These are phyloP conservation scores for Phrynocephalus versicolor DNA, from an alignment of 2,113 vertebrate genomes.

Conservation along the genomic window DNA sequence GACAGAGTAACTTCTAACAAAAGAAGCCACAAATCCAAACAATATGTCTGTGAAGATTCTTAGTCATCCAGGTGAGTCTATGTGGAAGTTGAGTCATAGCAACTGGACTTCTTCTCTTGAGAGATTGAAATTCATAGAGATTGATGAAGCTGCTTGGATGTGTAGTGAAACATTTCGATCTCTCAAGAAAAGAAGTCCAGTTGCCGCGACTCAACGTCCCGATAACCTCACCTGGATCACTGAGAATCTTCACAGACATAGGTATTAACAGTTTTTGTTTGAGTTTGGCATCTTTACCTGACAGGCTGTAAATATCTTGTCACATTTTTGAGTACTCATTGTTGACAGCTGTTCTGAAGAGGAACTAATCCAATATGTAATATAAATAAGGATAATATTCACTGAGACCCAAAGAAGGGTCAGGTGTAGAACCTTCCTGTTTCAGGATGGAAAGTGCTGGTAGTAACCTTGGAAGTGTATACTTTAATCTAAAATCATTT, in stretches of 20 bases:
- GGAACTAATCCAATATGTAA: too few relatives aligned
- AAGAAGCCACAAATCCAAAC: neutral
- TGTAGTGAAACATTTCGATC: too few relatives aligned
- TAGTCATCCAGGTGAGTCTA: too few relatives aligned
- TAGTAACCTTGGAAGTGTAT: neutral
- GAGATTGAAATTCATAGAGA: too few relatives aligned
- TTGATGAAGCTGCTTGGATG: too few relatives aligned
- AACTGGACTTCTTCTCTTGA: too few relatives aligned
- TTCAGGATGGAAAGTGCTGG: fast-evolving
- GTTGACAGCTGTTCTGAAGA: neutral
- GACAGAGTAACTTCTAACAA: neutral
- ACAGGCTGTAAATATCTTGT: neutral
- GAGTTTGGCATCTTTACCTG: neutral
- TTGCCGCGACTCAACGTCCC: too few relatives aligned
- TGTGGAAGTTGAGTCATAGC: too few relatives aligned
- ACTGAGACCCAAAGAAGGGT: neutral
- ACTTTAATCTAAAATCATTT: conserved; percentile 21
- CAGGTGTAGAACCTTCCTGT: neutral
- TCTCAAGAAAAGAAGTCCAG: too few relatives aligned
- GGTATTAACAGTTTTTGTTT: neutral
- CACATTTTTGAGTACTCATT: neutral
- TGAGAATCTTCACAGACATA: too few relatives aligned
- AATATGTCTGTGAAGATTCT: neutral
- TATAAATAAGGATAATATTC: neutral
- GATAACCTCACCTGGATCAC: too few relatives aligned